Base-by-base conservation (phyloP, 2,113 vertebrate genomes). In the Phrynosoma blainvillii region DNA sequence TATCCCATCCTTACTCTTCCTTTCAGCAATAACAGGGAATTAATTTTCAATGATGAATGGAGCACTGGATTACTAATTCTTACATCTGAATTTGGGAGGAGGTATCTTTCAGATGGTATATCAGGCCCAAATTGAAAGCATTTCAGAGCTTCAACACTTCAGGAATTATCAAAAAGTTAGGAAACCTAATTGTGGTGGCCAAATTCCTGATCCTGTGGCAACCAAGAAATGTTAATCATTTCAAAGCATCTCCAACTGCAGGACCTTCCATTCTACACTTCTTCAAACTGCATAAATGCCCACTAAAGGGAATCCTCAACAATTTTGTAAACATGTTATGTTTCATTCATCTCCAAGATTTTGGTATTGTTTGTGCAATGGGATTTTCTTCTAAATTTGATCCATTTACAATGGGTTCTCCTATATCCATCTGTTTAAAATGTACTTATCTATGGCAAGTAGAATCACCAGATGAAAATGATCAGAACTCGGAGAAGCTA, bases 341-440 rank as follows among this genome's bases (percentile, higher is more conserved):
- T 47, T 47, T 47, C 42, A 47, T 47, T 47, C 11, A 3, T 56
- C 54, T 70, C 14, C 25, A 86, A n/a, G 8, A 1, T 16, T 56
- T 30, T 52, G 66, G 71, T 20, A 6, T 16, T 30, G 47, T 0
- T 9, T 56, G 3, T 40, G n/a, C 47, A 25, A 13, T 0, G 23
- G 16, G 78, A 11, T 0, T 1, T 3, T 21, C 0, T 36, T 6
- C 1, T 52, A 56, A 4, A 86, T 25, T n/a, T 2, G 1, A 1
- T 0, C 14, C 23, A 75, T 75, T 79, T 4, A 66, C 40, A 23
- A 0, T 12, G 47, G 42, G 14, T 16, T 65, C 0, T 2, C 0
- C 3, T 5, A 10, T 0, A 5, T 56, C 82, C 23, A 56, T 14
- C 0, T 23, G 66, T 65, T 76, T 36, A 65, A 68, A 79, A 81